Base-by-base conservation (phyloP, 2,888 invertebrate genomes). In the Athalia rosae region DNA sequence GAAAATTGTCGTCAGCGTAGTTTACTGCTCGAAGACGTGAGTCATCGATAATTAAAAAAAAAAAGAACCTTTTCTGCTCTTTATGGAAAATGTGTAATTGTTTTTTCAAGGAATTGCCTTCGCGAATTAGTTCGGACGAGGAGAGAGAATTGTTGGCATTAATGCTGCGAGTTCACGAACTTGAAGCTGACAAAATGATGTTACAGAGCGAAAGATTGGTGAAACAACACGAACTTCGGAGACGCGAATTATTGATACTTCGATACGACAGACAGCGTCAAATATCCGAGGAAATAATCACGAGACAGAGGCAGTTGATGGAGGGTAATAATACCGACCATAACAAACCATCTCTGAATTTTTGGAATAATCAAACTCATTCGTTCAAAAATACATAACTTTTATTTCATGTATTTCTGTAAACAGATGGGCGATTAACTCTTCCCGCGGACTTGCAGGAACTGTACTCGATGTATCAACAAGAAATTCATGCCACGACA, bases 111-210 rank as follows among this genome's bases (percentile, higher is more conserved):
- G 95, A 96, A 91, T 91, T 98, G 79, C 97, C 98, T 4, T 95
- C 95, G 76, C 93, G 95, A 76, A 94, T 97, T 76, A 95, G 94
- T 86, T 96, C 95, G 79, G 95, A 96, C 76, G 97, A 98, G 81
- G 98, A 99, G 90, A 92, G 96, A 61, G 98, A 99, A 88, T 93
- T 98, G 77, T 90, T 97, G 78, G 94, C 95, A 41, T 91, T 99
- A 69, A 94, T 99, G 88, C 96, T 97, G 85, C 93, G 96, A 82
- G 97, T 98, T 58, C 98, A 98, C 88, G 97, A 98, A 90, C 91
- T 98, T 77, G 98, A 98, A 90, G 97, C 98, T 0, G 97, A 98
- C 89, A 98, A 97, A 91, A 94, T 96, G 90, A 97, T 98, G 83
- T 91, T 98, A 84, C 97, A 97, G 90, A 96, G 97, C 3, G 96